Conservation (phyloP, 2,797 vertebrate species). For the Acestrorhynchus altus region DNA sequence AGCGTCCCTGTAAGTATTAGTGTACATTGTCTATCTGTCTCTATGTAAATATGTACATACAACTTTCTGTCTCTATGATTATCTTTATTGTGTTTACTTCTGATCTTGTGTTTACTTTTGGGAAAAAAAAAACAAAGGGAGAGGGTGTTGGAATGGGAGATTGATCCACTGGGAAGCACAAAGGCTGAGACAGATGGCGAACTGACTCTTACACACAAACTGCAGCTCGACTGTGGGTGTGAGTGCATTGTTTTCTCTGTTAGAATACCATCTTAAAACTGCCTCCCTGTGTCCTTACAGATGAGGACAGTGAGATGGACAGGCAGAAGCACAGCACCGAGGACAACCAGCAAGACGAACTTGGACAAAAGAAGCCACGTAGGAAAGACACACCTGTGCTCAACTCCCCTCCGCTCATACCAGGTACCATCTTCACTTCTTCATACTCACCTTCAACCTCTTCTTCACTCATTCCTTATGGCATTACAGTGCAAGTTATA, state of each 20-base stretch:
- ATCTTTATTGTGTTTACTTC: background rate
- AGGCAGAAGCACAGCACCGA: constrained; percentile 45
- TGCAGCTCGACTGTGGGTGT: constrained; percentile 7
- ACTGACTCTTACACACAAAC: background rate
- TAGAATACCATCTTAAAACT: constrained; percentile 5
- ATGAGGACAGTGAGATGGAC: constrained; percentile 58
- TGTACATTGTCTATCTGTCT: background rate
- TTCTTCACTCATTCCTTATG: background rate
- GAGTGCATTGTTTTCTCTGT: constrained; percentile 3
- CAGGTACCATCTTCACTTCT: constrained; percentile 71
- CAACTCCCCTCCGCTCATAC: constrained; percentile 80
- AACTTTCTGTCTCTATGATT: background rate
- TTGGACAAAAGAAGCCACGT: constrained; percentile 86
- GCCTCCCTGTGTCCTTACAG: constrained; percentile 22
- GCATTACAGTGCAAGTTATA: constrained; percentile 9
- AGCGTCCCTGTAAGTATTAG: constrained; percentile 69
- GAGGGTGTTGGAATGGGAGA: background rate
- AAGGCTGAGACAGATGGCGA: constrained; percentile 37
- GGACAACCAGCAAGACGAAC: constrained; percentile 71
- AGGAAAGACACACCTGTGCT: constrained; percentile 89
- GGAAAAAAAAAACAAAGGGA: background rate
- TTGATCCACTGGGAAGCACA: constrained; percentile 15
- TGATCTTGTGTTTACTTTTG: background rate
- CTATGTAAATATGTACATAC: background rate
- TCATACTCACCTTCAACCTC: background rate